Percentiles rank a stretch among this genome's conserved stretches.
These are phyloP conservation scores for Drosophila buzzatii DNA, from an alignment of 2,888 invertebrate species.

Conservation along the genomic window DNA sequence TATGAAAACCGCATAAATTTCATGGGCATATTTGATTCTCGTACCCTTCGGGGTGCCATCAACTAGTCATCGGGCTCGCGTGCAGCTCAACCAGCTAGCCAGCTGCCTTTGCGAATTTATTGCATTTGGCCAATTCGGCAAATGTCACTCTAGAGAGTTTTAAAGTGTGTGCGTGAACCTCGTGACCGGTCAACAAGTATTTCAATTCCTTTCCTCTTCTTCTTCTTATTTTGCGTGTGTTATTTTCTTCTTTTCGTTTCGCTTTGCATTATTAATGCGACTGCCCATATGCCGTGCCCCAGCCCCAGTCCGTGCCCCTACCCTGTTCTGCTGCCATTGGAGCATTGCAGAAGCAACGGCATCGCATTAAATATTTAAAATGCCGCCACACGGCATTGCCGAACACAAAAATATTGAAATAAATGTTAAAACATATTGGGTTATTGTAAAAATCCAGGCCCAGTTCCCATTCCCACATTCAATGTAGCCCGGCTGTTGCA, in stretches of 20 bases:
- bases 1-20: constrained; percentile 79
- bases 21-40: constrained; percentile 56
- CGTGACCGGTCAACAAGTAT: constrained; percentile 46
- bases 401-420: constrained; percentile 72
- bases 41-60: constrained; percentile 66
- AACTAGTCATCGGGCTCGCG: constrained; percentile 34
- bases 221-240: constrained; percentile 6
- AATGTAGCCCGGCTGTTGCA: constrained; percentile 12
- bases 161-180: constrained; percentile 52
- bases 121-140: constrained; percentile 82
- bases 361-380: constrained; percentile 74
- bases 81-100: constrained; percentile 36
- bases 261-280: constrained; percentile 74
- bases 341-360: constrained; percentile 53
- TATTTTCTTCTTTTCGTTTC: constrained; percentile 40
- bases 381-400: constrained; percentile 70
- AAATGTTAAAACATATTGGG: constrained; percentile 80
- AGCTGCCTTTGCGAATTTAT: constrained; percentile 73
- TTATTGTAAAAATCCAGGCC: constrained; percentile 66
- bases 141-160: constrained; percentile 84
- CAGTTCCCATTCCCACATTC: not conserved
- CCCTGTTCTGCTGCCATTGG: not conserved
- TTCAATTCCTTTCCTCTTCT: constrained; percentile 13
- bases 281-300: constrained; percentile 58
- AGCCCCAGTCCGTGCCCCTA: constrained; percentile 21